Conservation (phyloP, 2,888 invertebrate genomes). For the Caenorhabditis sp. region DNA sequence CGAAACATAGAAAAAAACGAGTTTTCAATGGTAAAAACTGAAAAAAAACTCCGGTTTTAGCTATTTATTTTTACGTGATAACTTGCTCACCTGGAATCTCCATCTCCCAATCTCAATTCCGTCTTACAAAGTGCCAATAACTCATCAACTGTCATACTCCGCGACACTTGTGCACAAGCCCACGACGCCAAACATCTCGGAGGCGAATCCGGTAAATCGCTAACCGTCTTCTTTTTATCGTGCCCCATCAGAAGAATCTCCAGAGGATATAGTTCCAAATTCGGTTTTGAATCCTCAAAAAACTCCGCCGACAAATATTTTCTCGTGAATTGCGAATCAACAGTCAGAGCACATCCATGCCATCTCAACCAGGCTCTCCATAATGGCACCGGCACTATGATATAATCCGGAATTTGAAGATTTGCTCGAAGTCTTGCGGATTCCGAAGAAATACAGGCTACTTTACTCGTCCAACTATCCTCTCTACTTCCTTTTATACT, state of each 20-base stretch:
- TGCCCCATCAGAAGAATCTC: slow-evolving; percentile 50
- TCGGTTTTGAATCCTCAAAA: slow-evolving; percentile 38
- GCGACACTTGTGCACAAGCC: slow-evolving; percentile 57
- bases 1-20: background rate
- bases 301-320: slow-evolving; percentile 40
- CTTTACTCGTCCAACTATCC: slow-evolving; percentile 38
- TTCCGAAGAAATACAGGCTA: slow-evolving; percentile 53
- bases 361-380: slow-evolving; percentile 53
- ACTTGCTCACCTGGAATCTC: slow-evolving; percentile 28
- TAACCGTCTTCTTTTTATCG: slow-evolving; percentile 38
- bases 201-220: slow-evolving; percentile 26
- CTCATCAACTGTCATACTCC: slow-evolving; percentile 46
- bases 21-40: background rate
- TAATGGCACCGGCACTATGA: slow-evolving; percentile 42
- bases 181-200: slow-evolving; percentile 37
- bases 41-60: slow-evolving; percentile 4
- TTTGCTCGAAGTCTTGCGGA: slow-evolving; percentile 47
- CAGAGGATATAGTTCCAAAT: slow-evolving; percentile 47
- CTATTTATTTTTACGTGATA: too few species aligned
- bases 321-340: slow-evolving; percentile 39
- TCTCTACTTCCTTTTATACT: slow-evolving; percentile 39
- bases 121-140: slow-evolving; percentile 39
- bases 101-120: slow-evolving; percentile 44
- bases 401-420: slow-evolving; percentile 35
- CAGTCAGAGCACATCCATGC: slow-evolving; percentile 50